These are phyloP conservation scores for Xanthia icteritia DNA, from an alignment of 2,888 invertebrate species.

Conservation along the genomic window DNA sequence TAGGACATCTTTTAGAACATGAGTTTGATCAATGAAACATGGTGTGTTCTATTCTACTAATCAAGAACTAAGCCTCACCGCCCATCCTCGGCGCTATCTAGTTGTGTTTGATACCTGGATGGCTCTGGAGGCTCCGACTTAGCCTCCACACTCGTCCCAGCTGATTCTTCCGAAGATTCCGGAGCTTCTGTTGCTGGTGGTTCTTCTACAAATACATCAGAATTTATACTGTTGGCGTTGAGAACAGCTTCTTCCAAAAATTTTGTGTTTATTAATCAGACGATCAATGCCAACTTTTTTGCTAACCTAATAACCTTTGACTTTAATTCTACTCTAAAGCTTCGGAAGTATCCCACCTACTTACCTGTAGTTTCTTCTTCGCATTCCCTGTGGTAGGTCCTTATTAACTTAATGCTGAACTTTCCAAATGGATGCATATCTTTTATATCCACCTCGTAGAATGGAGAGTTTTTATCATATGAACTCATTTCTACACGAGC, in stretches of 20 bases:
- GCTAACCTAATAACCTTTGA: too few species aligned
- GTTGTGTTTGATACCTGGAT: constrained; percentile 88
- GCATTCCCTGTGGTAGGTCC: constrained; percentile 82
- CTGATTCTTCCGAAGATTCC: constrained; percentile 57
- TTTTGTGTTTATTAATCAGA: background rate
- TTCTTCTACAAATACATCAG: constrained; percentile 21
- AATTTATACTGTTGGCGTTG: background rate
- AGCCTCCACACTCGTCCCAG: constrained; percentile 65
- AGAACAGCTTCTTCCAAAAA: background rate
- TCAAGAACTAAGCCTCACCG: constrained; percentile 80
- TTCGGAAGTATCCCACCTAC: constrained; percentile 40
- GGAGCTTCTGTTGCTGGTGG: constrained; percentile 41
- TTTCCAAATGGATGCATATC: constrained; percentile 85
- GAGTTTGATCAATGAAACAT: constrained; percentile 10
- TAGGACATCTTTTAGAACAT: background rate
- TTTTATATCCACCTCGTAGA: constrained; percentile 83
- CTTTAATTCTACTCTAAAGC: background rate
- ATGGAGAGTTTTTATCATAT: constrained; percentile 85
- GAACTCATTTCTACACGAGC: constrained; percentile 84
- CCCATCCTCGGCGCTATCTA: constrained; percentile 81
- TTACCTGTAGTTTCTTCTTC: constrained; percentile 73
- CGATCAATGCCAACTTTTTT: background rate
- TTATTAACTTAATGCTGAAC: constrained; percentile 80
- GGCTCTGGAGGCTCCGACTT: constrained; percentile 79
- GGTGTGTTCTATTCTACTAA: constrained; percentile 42